These are phyloP conservation scores for Hoplodrina blanda DNA, from an alignment of 2,888 invertebrate species.

Conservation along the genomic window DNA sequence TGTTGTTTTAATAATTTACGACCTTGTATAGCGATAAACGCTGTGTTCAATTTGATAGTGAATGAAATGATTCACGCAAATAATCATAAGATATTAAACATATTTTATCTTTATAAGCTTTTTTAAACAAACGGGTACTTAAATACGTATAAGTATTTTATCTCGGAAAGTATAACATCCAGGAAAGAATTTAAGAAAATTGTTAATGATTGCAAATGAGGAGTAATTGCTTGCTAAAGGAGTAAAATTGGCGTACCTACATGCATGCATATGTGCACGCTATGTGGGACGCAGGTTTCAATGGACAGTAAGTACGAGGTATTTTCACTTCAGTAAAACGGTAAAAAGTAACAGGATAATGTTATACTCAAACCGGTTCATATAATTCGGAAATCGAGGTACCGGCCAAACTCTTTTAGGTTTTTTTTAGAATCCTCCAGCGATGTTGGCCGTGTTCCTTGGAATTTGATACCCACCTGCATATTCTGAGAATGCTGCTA, in stretches of 20 bases:
- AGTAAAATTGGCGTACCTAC: constrained; percentile 63
- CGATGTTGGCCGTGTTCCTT: constrained; percentile 30
- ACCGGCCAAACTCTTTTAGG: constrained; percentile 58
- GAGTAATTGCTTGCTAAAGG: constrained; percentile 49
- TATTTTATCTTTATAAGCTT: neutral
- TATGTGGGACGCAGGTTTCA: constrained; percentile 70
- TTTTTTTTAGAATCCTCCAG: constrained; percentile 54
- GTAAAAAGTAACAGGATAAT: constrained; percentile 86
- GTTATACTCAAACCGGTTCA: constrained; percentile 78
- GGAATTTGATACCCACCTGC: constrained; percentile 46
- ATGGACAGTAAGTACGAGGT: constrained; percentile 54
- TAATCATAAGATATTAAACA: neutral
- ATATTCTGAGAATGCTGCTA: constrained; percentile 39
- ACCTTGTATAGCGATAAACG: constrained; percentile 4
- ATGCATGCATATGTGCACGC: constrained; percentile 65
- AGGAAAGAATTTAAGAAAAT: constrained; percentile 21
- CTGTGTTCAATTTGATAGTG: neutral
- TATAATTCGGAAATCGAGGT: constrained; percentile 78
- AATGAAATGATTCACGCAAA: constrained; percentile 13
- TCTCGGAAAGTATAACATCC: constrained; percentile 11
- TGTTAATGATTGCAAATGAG: constrained; percentile 38
- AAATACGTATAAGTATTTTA: constrained; percentile 1
- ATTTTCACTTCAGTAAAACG: constrained; percentile 76
- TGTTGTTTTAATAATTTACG: constrained; percentile 8
- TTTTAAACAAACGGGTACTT: neutral